phyloP scores from a whole-genome alignment of 1,140 invertebrate species.

The Chelonus insularis region DNA sequence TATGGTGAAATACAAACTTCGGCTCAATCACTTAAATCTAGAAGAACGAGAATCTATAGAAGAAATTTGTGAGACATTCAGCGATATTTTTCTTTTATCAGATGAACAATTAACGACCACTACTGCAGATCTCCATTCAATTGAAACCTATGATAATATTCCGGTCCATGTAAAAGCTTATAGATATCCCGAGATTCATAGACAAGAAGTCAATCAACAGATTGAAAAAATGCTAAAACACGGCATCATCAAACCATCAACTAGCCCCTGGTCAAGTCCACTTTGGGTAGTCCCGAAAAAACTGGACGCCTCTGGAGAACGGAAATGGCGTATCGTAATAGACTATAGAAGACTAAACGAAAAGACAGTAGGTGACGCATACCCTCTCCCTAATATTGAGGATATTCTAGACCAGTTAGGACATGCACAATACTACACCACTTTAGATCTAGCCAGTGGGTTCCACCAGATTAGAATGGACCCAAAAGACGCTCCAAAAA shows the following conservation, averaged over 20 bases:
- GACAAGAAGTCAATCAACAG: constrained; percentile 13
- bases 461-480: constrained; percentile 13
- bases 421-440: constrained; percentile 6
- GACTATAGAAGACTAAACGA: constrained; percentile 9
- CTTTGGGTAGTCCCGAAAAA: constrained; percentile 12
- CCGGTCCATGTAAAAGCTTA: constrained; percentile 18
- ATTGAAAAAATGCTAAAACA: constrained; percentile 7
- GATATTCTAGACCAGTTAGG: constrained; percentile 18
- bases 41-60: constrained; percentile 1
- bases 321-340: constrained; percentile 17
- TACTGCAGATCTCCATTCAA: not conserved
- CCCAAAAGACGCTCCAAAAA: not conserved
- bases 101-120: constrained; percentile 2
- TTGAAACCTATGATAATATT: constrained; percentile 4
- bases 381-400: constrained; percentile 13
- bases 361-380: constrained; percentile 9
- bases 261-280: constrained; percentile 17
- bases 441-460: constrained; percentile 9
- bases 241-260: constrained; percentile 13
- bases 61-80: not conserved
- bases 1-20: constrained; percentile 7
- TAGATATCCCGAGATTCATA: constrained; percentile 17
- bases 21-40: constrained; percentile 18
- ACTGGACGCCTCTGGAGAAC: not conserved
- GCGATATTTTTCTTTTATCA: constrained; percentile 20